Evolutionary conservation across 1,140 invertebrate species (phyloP), one percentile per base, ranked within the genome.

Genomic region (Drosophila kurseongensis): DNA sequence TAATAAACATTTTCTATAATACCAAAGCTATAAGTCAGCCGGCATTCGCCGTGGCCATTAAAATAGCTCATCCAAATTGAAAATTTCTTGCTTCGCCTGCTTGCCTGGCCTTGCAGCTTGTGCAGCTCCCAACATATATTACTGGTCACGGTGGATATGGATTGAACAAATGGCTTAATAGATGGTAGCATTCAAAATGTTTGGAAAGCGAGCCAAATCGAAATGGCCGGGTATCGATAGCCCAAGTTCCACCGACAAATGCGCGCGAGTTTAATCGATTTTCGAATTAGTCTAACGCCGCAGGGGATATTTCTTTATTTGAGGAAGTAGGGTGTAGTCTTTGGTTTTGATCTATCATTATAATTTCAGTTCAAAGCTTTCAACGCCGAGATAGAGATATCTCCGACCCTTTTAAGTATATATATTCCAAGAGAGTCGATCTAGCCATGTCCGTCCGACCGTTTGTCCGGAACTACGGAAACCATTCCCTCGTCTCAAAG

Each of bases 61-160:
- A 85, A 85, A 85, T 86, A 81, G 74, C 61, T 81, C 65, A 88
- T 36, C 75, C 69, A 82, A 88, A 88, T 86, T 86, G 83, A 88
- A 88, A 83, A 61, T 78, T 60, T 60, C 67, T 57, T 67, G 45
- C 52, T 62, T 18, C 35, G 42, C 35, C 47, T 60, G 16, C 45
- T 13, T 8, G 72, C 54, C 14, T 12, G 16, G 57, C 55, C 12
- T 41, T 23, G 50, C 14, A 61, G n/a, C 32, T 14, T 29, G 14
- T 13, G 12, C 45, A 12, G 10, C 44, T 51, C 18, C 23, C 14
- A 12, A 14, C 51, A n/a, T 40, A 9, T 29, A 18, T 29, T 29
- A 61, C 12, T 18, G 27, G 51, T 57, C 27, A n/a, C 23, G 51
- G 59, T 61, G 52, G 51, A 57, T 61, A 51, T 16, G 48, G 40